A percentile compares a stretch with the other conserved stretches of the same genome.
These are phyloP conservation scores for Hipparchia semele DNA, from an alignment of 2,888 invertebrate genomes.

Conservation along the genomic window DNA sequence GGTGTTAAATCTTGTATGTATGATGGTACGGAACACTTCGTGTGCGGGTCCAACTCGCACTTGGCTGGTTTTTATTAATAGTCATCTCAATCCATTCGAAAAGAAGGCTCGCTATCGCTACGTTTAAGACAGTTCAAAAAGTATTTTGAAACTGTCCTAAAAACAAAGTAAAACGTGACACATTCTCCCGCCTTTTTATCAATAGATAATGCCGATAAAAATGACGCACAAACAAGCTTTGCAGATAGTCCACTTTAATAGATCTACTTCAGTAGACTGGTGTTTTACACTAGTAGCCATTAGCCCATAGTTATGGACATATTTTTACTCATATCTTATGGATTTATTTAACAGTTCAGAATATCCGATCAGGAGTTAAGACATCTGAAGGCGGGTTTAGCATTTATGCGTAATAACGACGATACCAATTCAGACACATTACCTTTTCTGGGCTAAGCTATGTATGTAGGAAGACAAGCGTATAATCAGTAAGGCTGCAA, in stretches of 20 bases:
- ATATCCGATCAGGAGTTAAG: background rate
- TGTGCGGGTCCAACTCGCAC: too few relatives aligned
- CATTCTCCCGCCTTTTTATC: background rate
- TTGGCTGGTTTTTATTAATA: too few relatives aligned
- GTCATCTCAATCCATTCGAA: too few relatives aligned
- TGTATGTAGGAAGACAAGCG: constrained; percentile 33
- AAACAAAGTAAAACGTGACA: background rate
- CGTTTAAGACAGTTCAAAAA: too few relatives aligned
- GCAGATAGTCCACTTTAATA: background rate
- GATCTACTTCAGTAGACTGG: background rate
- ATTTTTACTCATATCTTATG: background rate
- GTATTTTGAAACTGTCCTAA: background rate
- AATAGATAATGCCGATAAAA: background rate
- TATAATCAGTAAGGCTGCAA: constrained; percentile 22
- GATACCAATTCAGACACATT: constrained; percentile 19
- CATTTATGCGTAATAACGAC: constrained; percentile 21
- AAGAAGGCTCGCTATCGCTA: too few relatives aligned
- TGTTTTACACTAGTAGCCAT: background rate
- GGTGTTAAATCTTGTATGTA: too few relatives aligned
- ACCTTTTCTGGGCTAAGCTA: constrained; percentile 23
- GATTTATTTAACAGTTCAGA: background rate
- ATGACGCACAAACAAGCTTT: background rate
- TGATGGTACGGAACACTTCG: too few relatives aligned
- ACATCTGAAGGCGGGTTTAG: constrained; percentile 3
- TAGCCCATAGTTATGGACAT: background rate